Conservation (phyloP, 2,888 invertebrate genomes). For the Macrosiphum euphorbiae region DNA sequence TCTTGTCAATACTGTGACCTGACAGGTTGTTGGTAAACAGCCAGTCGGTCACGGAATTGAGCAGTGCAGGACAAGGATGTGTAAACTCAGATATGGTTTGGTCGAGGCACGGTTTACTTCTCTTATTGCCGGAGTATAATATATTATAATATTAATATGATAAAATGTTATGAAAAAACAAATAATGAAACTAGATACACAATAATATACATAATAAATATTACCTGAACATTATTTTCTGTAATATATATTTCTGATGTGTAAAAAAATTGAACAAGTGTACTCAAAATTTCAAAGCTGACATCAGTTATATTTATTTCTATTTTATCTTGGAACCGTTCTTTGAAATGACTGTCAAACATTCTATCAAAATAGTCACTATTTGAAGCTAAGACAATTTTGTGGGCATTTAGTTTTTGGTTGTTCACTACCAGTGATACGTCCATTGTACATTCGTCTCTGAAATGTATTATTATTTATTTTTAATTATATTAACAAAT, state of each 20-base stretch:
- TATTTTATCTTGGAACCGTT: slow-evolving; percentile 46
- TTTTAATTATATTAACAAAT: not conserved
- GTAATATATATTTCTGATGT: slow-evolving; percentile 30
- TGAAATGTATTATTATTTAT: not conserved
- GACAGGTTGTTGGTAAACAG: not conserved
- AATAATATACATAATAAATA: not conserved
- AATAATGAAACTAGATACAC: not conserved
- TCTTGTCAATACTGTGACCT: not conserved
- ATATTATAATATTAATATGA: not conserved
- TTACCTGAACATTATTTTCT: slow-evolving; percentile 57
- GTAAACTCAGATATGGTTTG: not conserved
- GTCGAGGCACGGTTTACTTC: not conserved
- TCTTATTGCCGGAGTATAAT: not conserved
- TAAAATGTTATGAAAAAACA: not conserved
- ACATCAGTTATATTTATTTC: slow-evolving; percentile 51
- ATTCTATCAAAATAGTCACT: slow-evolving; percentile 56
- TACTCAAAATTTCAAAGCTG: slow-evolving; percentile 44
- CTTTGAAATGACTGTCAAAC: slow-evolving; percentile 51
- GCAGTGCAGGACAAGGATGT: not conserved
- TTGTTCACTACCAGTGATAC: slow-evolving; percentile 39
- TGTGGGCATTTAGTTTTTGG: slow-evolving; percentile 40
- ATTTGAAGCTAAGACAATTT: slow-evolving; percentile 23
- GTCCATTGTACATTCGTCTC: not conserved
- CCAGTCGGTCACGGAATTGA: not conserved
- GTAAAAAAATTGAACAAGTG: slow-evolving; percentile 36